Evolutionary conservation across 2,888 invertebrate genomes (phyloP).

Genomic region (Seira musarum): DNA sequence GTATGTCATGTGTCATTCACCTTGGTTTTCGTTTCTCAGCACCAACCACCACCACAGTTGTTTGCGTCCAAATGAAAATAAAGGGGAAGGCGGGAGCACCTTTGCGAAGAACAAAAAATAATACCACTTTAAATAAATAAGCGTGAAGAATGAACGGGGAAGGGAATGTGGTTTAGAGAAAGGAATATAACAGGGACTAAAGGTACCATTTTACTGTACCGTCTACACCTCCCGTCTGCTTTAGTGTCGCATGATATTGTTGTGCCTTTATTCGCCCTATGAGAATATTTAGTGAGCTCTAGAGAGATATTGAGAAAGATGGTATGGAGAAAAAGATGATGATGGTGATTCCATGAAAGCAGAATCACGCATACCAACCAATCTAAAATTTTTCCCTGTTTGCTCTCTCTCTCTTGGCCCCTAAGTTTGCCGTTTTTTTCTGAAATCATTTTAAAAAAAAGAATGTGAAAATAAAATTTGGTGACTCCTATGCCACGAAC

Average conservation of each 20-base stretch:
- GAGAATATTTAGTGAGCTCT: neutral
- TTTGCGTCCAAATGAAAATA: neutral
- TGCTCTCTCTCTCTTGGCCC: neutral
- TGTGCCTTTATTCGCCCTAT: neutral
- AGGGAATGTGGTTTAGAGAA: neutral
- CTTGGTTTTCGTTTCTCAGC: neutral
- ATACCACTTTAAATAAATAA: conserved; percentile 2
- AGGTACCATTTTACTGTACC: neutral
- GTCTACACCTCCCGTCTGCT: neutral
- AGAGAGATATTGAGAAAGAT: neutral
- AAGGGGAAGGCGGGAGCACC: neutral
- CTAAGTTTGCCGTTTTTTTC: neutral
- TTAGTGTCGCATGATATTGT: neutral
- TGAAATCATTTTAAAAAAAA: neutral
- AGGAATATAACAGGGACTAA: neutral
- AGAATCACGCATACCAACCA: neutral
- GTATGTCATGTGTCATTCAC: neutral
- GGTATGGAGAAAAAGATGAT: neutral
- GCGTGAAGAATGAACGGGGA: neutral
- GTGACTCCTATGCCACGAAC: neutral
- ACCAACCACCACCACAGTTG: neutral
- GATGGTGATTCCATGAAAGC: neutral
- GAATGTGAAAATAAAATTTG: neutral
- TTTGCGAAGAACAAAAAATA: neutral
- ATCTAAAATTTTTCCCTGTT: neutral